These are phyloP conservation scores for Andrena chrysosceles DNA, from an alignment of 2,888 invertebrate genomes.

Conservation along the genomic window DNA sequence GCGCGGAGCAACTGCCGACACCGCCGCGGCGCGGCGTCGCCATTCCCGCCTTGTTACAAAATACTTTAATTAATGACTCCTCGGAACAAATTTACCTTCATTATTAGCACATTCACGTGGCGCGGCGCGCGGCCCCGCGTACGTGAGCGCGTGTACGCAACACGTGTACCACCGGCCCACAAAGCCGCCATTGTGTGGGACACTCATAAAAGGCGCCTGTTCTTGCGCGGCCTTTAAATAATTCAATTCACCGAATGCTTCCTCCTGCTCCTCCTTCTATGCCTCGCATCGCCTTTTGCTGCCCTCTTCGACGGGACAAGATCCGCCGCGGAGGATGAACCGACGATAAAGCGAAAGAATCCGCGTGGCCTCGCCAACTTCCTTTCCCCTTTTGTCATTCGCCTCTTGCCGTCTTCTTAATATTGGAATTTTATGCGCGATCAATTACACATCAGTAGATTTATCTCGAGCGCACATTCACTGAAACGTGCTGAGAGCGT, in stretches of 20 bases:
- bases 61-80: slow-evolving; percentile 84
- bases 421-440: slow-evolving; percentile 13
- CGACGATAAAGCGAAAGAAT: slow-evolving; percentile 41
- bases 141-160: slow-evolving; percentile 72
- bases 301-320: slow-evolving; percentile 56
- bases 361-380: neutral
- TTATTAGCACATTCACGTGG: slow-evolving; percentile 83
- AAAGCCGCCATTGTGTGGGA: slow-evolving; percentile 81
- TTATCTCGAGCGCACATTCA: slow-evolving; percentile 8
- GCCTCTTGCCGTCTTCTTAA: neutral
- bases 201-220: slow-evolving; percentile 82
- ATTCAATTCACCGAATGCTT: slow-evolving; percentile 83
- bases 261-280: slow-evolving; percentile 65
- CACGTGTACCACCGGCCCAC: slow-evolving; percentile 76
- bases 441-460: slow-evolving; percentile 21
- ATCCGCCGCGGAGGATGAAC: slow-evolving; percentile 36
- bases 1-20: slow-evolving; percentile 16
- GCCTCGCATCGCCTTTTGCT: slow-evolving; percentile 66
- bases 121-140: slow-evolving; percentile 57
- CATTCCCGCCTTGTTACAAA: slow-evolving; percentile 78
- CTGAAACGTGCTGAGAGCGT: neutral
- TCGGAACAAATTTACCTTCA: slow-evolving; percentile 83
- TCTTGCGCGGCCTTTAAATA: slow-evolving; percentile 82
- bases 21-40: slow-evolving; percentile 39
- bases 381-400: neutral